These are phyloP conservation scores for Poeciliopsis retropinna DNA, from an alignment of 2,113 vertebrate species.

Conservation along the genomic window DNA sequence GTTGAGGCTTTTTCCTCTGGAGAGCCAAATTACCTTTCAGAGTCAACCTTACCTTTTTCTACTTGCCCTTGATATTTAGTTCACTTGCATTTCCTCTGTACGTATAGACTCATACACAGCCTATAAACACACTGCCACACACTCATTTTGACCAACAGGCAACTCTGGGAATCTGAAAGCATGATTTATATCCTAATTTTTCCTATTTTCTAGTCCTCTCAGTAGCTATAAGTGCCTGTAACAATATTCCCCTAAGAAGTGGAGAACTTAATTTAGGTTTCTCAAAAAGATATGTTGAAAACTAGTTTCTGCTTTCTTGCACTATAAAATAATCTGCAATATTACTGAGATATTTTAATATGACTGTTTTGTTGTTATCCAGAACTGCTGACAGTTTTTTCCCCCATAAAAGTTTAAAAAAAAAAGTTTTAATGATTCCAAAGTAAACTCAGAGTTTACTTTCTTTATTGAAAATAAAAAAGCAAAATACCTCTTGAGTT, in stretches of 20 bases:
- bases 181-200: neutral
- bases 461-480: neutral
- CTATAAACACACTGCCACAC: slow-evolving; percentile 3
- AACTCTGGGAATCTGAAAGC: neutral
- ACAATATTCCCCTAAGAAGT: neutral
- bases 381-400: neutral
- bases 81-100: slow-evolving; percentile 55
- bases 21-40: slow-evolving; percentile 76
- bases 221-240: neutral
- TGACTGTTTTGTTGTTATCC: neutral
- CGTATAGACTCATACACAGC: slow-evolving; percentile 41
- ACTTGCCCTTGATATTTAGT: slow-evolving; percentile 80
- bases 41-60: slow-evolving; percentile 67
- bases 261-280: neutral
- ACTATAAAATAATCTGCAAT: too few species aligned
- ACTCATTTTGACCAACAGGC: slow-evolving; percentile 12
- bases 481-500: neutral
- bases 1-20: slow-evolving; percentile 70
- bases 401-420: neutral
- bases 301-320: too few species aligned
- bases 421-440: neutral
- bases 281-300: too few species aligned
- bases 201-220: neutral
- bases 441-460: neutral
- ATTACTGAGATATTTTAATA: neutral